These are phyloP conservation scores for Sinhomidia bicolor DNA, from an alignment of 2,888 invertebrate genomes.

Conservation along the genomic window DNA sequence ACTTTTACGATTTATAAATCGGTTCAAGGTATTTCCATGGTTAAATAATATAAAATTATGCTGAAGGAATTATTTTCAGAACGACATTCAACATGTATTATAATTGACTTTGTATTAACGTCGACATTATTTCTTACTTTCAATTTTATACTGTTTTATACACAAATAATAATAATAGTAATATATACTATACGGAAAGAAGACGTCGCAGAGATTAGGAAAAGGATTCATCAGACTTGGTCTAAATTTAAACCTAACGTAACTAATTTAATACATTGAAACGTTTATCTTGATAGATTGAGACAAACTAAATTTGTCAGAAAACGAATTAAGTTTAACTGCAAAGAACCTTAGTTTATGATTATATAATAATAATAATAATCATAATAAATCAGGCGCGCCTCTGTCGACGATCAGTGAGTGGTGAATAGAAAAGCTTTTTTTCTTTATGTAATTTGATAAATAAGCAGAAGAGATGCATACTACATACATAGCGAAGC, in stretches of 20 bases:
- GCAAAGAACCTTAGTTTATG: not conserved
- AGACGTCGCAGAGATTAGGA: not conserved
- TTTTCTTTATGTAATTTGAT: not conserved
- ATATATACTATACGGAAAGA: not conserved
- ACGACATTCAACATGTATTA: not conserved
- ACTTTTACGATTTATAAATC: slow-evolving; percentile 46
- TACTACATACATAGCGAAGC: not conserved
- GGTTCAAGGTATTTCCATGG: slow-evolving; percentile 52
- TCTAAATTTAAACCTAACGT: slow-evolving; percentile 13
- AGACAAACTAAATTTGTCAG: not conserved
- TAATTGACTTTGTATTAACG: not conserved
- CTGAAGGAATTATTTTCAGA: not conserved
- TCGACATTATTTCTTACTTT: not conserved
- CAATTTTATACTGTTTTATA: not conserved
- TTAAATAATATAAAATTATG: not conserved
- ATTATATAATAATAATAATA: slow-evolving; percentile 30
- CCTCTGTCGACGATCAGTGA: too few species aligned
- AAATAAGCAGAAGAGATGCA: too few species aligned
- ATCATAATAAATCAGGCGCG: slow-evolving; percentile 26
- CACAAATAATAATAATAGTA: not conserved
- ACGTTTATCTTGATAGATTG: not conserved
- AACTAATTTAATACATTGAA: not conserved
- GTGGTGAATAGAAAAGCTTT: not conserved
- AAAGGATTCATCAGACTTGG: not conserved
- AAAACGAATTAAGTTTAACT: not conserved